Evolutionary conservation across 2,888 invertebrate genomes (phyloP).

Genomic region (Andrena hattorfiana): DNA sequence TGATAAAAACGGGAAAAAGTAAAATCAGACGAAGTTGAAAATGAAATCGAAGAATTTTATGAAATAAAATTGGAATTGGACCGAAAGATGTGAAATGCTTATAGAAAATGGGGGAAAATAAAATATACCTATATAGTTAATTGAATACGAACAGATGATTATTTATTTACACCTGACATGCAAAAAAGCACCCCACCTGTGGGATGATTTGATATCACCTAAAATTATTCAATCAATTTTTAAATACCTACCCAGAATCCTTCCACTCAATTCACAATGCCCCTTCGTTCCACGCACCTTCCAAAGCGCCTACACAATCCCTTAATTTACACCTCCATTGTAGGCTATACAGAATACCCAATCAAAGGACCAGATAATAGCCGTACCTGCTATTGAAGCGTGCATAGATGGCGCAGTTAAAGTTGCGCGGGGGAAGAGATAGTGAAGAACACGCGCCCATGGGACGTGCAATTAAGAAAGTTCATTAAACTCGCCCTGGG

Average conservation of each 20-base stretch:
- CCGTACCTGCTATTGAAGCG: background rate
- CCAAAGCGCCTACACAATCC: too few species aligned
- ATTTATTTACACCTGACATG: too few species aligned
- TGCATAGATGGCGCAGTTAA: background rate
- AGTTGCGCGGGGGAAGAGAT: background rate
- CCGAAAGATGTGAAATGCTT: too few species aligned
- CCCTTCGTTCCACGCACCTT: too few species aligned
- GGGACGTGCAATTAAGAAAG: constrained; percentile 49
- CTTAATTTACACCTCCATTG: background rate
- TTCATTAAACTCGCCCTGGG: constrained; percentile 46
- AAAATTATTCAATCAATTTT: too few species aligned
- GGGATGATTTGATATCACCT: too few species aligned
- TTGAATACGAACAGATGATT: too few species aligned
- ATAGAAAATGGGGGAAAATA: too few species aligned
- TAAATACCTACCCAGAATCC: too few species aligned
- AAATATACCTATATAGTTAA: too few species aligned
- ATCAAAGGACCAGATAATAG: background rate
- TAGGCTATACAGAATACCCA: background rate
- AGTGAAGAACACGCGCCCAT: background rate
- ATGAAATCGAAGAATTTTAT: background rate
- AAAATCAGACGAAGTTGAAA: background rate
- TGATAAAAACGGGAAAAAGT: background rate
- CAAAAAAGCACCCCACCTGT: too few species aligned
- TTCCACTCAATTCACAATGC: too few species aligned
- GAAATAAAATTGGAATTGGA: background rate